phyloP scores from a whole-genome alignment of 2,113 vertebrate genomes.

The Regulus satrapa region DNA sequence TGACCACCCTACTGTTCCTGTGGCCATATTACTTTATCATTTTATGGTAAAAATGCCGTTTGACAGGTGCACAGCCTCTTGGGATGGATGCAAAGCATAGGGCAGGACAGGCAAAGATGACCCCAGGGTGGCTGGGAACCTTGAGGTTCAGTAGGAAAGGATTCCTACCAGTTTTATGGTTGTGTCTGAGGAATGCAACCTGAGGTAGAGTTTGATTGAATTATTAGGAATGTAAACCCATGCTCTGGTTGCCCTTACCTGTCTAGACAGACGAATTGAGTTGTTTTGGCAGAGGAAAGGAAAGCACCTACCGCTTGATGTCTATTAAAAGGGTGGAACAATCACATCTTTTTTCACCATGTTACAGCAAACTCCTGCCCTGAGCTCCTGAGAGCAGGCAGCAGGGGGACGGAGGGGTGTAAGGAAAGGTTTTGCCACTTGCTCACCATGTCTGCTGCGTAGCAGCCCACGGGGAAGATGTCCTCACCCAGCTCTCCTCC shows the following conservation, averaged over 20 bases:
- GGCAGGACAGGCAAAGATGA: background rate
- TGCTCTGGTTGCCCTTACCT: background rate
- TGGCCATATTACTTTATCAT: no score
- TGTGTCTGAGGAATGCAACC: background rate
- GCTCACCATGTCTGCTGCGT: accelerated
- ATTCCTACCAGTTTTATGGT: background rate
- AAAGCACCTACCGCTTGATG: background rate
- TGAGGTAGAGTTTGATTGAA: background rate
- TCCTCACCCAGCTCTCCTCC: background rate
- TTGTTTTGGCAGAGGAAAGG: background rate
- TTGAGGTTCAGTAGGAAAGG: background rate
- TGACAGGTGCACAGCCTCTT: accelerated
- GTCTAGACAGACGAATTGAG: background rate
- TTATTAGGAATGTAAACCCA: background rate
- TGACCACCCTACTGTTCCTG: background rate
- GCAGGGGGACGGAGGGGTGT: background rate
- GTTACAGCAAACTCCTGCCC: background rate
- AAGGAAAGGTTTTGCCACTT: background rate
- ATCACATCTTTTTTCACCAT: background rate
- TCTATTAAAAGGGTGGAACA: background rate
- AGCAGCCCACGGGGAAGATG: background rate
- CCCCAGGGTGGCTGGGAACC: accelerated
- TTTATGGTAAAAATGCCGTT: background rate
- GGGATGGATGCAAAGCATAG: accelerated
- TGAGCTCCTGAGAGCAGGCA: background rate